Percentiles rank a stretch among this genome's conserved stretches.
phyloP scores from a whole-genome alignment of 2,797 vertebrate genomes.

The Nyctalus aviator region DNA sequence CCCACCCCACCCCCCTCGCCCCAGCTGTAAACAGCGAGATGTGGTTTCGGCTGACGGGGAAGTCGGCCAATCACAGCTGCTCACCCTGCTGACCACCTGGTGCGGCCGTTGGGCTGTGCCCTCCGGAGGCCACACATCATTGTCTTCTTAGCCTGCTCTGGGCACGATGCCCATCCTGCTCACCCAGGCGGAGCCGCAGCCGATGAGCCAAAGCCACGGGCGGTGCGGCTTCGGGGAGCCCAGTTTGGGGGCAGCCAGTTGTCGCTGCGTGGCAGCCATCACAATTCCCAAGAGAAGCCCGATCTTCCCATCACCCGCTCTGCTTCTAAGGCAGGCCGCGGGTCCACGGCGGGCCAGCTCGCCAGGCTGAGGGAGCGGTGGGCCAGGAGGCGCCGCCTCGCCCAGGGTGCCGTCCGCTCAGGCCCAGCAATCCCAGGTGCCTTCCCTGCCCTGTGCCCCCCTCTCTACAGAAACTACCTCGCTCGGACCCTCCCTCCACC shows the following conservation, averaged over 20 bases:
- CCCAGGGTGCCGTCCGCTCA: not conserved
- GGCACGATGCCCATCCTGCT: not conserved
- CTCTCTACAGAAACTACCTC: conserved; percentile 69
- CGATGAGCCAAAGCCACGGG: too few relatives aligned
- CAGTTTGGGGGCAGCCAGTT: not conserved
- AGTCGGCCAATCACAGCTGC: not conserved
- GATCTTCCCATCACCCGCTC: not conserved
- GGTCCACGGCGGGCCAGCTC: not conserved
- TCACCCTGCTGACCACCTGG: not conserved
- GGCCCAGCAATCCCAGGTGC: conserved; percentile 33
- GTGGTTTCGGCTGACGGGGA: not conserved
- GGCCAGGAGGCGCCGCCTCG: not conserved
- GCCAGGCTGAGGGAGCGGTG: conserved; percentile 18
- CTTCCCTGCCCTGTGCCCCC: conserved; percentile 26
- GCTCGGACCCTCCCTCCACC: not conserved
- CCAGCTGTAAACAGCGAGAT: not conserved
- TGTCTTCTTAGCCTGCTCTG: not conserved
- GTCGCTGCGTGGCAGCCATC: not conserved
- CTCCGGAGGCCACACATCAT: not conserved
- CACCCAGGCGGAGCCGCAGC: not conserved
- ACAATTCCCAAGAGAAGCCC: not conserved
- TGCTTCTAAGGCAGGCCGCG: not conserved
- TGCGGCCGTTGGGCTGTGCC: not conserved
- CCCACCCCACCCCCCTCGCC: not conserved
- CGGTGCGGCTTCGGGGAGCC: conserved; percentile 29